Conservation (phyloP, 2,888 invertebrate genomes). For the Clanis bilineata region DNA sequence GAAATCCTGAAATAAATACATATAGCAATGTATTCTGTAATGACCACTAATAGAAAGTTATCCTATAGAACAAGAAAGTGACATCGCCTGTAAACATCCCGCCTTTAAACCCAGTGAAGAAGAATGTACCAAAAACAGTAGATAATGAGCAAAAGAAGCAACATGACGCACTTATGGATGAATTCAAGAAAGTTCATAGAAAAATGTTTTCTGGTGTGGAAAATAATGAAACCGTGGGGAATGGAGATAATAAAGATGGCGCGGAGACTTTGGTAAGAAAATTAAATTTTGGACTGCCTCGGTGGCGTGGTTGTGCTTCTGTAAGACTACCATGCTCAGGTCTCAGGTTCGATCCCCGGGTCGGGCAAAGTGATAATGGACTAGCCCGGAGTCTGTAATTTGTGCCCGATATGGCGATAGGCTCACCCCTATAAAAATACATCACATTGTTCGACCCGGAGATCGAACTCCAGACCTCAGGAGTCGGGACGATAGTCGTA, state of each 20-base stretch:
- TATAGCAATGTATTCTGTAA: not conserved
- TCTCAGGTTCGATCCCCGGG: too few relatives aligned
- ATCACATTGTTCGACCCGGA: too few relatives aligned
- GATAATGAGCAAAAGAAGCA: constrained; percentile 85
- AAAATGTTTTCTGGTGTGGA: constrained; percentile 89
- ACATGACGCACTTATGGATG: constrained; percentile 92
- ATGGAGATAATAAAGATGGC: constrained; percentile 23
- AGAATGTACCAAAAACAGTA: constrained; percentile 63
- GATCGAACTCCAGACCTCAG: too few relatives aligned
- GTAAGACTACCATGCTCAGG: too few relatives aligned
- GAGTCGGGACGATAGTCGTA: too few relatives aligned
- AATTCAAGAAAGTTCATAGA: constrained; percentile 93
- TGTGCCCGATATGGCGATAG: too few relatives aligned
- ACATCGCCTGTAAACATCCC: constrained; percentile 43
- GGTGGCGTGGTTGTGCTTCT: too few relatives aligned
- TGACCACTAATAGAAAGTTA: not conserved
- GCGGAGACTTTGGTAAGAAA: constrained; percentile 51
- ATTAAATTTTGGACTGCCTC: not conserved
- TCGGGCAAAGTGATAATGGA: too few relatives aligned
- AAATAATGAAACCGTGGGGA: constrained; percentile 27
- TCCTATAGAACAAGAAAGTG: constrained; percentile 61
- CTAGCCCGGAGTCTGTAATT: too few relatives aligned
- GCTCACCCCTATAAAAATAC: too few relatives aligned
- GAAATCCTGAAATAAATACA: too few relatives aligned
- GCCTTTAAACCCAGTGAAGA: constrained; percentile 51